These are phyloP conservation scores for Haliclystus octoradiatus DNA, from an alignment of 30 jellyfish, hydroid and myxozoan species.

Conservation along the genomic window DNA sequence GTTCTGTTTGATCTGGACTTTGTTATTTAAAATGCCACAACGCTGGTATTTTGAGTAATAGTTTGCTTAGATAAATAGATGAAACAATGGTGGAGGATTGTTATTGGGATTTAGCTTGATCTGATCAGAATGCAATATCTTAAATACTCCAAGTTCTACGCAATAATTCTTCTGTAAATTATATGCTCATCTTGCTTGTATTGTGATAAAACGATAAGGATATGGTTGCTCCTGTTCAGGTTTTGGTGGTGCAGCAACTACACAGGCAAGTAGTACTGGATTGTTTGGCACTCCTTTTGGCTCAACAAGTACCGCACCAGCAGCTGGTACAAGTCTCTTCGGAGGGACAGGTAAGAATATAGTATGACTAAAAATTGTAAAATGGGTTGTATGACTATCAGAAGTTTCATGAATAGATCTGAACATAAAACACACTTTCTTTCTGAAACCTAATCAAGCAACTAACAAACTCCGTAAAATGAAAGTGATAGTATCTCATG, in stretches of 20 bases:
- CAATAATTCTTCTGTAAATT: too few species aligned
- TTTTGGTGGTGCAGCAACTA: slow-evolving; percentile 35
- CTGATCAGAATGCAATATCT: too few species aligned
- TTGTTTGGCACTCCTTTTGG: slow-evolving; percentile 36
- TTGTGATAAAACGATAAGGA: too few species aligned
- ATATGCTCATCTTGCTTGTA: too few species aligned
- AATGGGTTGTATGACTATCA: neutral
- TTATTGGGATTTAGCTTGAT: too few species aligned
- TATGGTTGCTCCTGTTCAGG: slow-evolving; percentile 11
- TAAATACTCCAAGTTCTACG: too few species aligned
- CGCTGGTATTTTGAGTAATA: neutral
- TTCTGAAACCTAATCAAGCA: neutral
- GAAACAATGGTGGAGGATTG: too few species aligned
- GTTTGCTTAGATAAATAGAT: neutral
- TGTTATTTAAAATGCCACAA: neutral
- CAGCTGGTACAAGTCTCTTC: slow-evolving; percentile 22
- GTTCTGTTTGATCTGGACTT: neutral
- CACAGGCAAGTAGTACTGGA: slow-evolving; percentile 30
- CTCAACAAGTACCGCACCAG: slow-evolving; percentile 16
- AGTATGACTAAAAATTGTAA: neutral
- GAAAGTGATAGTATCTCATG: too few species aligned
- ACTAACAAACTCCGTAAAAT: neutral
- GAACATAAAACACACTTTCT: neutral
- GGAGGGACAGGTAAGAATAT: slow-evolving; percentile 27
- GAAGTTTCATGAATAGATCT: neutral